Conservation (phyloP, 2,888 invertebrate species). For the Drosophila putrida region DNA sequence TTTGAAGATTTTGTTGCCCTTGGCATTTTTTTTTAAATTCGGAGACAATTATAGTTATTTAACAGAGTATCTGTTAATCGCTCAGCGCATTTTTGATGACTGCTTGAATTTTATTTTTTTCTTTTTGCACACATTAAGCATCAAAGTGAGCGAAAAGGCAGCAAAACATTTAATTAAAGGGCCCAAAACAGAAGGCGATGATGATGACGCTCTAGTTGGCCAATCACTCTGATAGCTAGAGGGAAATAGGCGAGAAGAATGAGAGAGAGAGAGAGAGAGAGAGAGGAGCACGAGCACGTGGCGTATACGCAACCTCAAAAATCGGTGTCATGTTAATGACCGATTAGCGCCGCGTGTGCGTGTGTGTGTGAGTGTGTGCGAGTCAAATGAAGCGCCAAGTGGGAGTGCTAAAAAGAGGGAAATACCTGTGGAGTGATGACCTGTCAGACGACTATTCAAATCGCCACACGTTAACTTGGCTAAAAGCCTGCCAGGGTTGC, state of each 20-base stretch:
- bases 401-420: constrained; percentile 29
- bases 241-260: not conserved
- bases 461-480: constrained; percentile 18
- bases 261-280: not conserved
- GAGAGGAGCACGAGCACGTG: constrained; percentile 36
- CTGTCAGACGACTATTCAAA: constrained; percentile 36
- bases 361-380: constrained; percentile 41
- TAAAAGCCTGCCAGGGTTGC: constrained; percentile 14
- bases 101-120: not conserved
- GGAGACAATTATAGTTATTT: not conserved
- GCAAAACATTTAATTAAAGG: constrained; percentile 54
- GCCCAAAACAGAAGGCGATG: constrained; percentile 12
- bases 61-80: constrained; percentile 1
- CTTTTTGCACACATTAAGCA: constrained; percentile 30
- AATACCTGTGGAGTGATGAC: constrained; percentile 30
- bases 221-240: constrained; percentile 10
- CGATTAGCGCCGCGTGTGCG: constrained; percentile 66
- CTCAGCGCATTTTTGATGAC: not conserved
- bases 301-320: constrained; percentile 63
- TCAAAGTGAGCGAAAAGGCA: constrained; percentile 35
- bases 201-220: constrained; percentile 24
- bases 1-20: too few relatives aligned
- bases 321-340: constrained; percentile 76
- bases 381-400: not conserved
- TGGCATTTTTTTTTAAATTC: too few relatives aligned